Conservation (phyloP, 2,113 vertebrate genomes). For the Rhinoderma darwinii region DNA sequence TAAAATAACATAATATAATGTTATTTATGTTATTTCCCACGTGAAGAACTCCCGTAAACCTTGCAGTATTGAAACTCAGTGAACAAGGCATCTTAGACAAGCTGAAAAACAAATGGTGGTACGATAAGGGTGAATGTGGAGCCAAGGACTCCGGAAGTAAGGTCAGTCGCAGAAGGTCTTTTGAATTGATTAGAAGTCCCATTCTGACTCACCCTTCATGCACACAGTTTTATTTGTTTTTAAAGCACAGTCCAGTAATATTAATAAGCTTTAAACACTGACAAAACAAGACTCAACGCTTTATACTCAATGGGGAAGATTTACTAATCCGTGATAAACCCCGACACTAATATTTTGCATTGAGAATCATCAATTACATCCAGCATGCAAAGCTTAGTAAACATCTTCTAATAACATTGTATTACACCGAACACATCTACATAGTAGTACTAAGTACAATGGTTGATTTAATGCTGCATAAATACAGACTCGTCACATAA, state of each 20-base stretch:
- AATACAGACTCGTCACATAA: background rate
- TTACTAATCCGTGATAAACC: background rate
- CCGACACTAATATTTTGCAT: background rate
- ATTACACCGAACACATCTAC: background rate
- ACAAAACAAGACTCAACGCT: background rate
- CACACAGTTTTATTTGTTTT: conserved; percentile 61
- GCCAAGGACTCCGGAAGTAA: conserved; percentile 99
- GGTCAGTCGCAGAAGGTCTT: conserved; percentile 99
- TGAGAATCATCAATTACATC: background rate
- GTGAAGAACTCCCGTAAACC: conserved; percentile 99
- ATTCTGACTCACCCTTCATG: conserved; percentile 76
- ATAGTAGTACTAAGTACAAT: background rate
- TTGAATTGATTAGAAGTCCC: conserved; percentile 99
- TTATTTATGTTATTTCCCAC: conserved; percentile 99
- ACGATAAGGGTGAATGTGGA: conserved; percentile 99
- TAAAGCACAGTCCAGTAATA: background rate
- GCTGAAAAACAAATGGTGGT: conserved; percentile 99
- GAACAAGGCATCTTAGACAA: conserved; percentile 99
- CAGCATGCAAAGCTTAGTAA: background rate
- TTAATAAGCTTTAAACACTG: background rate
- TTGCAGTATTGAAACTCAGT: conserved; percentile 99
- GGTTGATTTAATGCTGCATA: background rate
- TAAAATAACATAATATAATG: conserved; percentile 99
- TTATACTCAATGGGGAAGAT: conserved; percentile 23
- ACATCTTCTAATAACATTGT: background rate